phyloP scores from a whole-genome alignment of 64 coral and sea anemone species.

The Porites australiensis region DNA sequence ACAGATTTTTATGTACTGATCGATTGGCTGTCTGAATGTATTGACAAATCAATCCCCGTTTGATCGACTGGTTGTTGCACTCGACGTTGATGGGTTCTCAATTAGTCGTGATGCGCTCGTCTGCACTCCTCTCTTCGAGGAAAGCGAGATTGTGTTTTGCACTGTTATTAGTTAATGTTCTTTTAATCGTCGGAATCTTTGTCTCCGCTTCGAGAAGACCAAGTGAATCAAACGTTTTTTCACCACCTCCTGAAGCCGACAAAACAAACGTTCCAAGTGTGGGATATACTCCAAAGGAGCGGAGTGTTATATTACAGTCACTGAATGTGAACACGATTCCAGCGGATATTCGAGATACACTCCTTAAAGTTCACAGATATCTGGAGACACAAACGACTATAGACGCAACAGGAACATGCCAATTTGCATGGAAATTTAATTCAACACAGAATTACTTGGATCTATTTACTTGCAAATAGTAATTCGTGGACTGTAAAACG shows the following conservation, averaged over 20 bases:
- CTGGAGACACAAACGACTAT: not conserved
- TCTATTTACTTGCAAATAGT: slow-evolving; percentile 4
- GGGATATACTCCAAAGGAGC: not conserved
- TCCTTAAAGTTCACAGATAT: slow-evolving; percentile 1
- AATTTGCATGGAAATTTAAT: not conserved
- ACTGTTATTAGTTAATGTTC: not conserved
- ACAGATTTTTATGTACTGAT: no score
- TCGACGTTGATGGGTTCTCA: not conserved
- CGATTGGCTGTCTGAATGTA: no score
- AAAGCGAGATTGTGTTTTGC: not conserved
- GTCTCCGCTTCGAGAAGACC: slow-evolving; percentile 1
- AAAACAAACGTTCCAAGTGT: not conserved
- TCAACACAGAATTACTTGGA: not conserved
- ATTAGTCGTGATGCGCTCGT: no score
- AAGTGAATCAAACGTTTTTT: not conserved
- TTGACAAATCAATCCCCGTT: not conserved
- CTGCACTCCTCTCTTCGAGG: not conserved
- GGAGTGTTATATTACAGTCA: not conserved
- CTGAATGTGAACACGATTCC: not conserved
- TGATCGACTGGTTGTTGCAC: not conserved
- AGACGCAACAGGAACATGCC: not conserved
- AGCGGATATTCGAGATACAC: not conserved
- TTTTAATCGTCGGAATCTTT: slow-evolving; percentile 17
- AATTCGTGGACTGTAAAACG: no score
- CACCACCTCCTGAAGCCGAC: not conserved